Base-by-base conservation (phyloP, 2,113 vertebrate genomes). In the Camelus bactrianus region DNA sequence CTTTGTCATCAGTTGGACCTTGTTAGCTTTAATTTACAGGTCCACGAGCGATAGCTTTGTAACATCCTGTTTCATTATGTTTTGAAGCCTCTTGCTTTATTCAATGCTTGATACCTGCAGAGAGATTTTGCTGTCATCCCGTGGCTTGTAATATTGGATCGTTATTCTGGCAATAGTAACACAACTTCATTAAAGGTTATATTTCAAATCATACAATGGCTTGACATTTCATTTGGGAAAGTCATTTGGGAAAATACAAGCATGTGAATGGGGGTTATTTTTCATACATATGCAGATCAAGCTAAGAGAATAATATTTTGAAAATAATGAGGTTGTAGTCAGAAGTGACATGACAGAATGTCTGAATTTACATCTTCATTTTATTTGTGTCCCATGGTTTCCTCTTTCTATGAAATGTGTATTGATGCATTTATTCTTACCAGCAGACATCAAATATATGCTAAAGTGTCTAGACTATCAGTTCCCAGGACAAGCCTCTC, bases 101-200 rank as follows among this genome's bases (percentile, higher is more conserved):
- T 80, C 19, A 52, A 0, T 69, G 52, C 42, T 87, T 11, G 62
- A 58, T 56, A 24, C 56, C 50, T 58, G 16, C 77, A 65, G 46
- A 73, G 24, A 80, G 60, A 19, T 24, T 83, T 54, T 13, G 46
- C 50, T 65, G 9, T 56, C 38, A 24, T 72, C 32, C 26, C 5
- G 15, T 81, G 58, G 38, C 67, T 9, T 0, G 6, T 60, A 54
- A 26, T 48, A 35, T 13, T 46, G 69, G 24, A 62, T 67, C 72
- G 89, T 94, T 88, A 54, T 89, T 91, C 32, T 67, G 42, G 86
- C 77, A 77, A 83, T 46, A 65, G 54, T 56, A 58, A 89, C 6
- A 35, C 26, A 84, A 60, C 46, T 92, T 92, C 20, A 56, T 4
- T 17, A 62, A 79, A 77, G 72, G 60, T 42, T 42, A 42, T 42